These are phyloP conservation scores for Formica aserva DNA, from an alignment of 2,888 invertebrate species.

Conservation along the genomic window DNA sequence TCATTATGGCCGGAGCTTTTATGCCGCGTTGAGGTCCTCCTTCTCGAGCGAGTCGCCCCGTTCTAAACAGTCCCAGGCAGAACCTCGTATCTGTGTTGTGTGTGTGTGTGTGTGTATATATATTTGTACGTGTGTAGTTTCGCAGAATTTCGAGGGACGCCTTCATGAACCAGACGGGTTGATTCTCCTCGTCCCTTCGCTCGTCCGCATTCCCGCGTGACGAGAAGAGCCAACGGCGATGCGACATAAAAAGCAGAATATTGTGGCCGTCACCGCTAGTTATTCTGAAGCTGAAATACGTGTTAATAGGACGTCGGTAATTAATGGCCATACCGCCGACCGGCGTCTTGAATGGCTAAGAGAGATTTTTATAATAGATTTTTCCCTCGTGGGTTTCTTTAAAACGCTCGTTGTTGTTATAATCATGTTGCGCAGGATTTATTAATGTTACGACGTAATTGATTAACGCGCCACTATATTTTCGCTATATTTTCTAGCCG, in stretches of 20 bases:
- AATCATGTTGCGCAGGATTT: slow-evolving; percentile 49
- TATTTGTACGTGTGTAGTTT: not conserved
- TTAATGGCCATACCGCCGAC: slow-evolving; percentile 36
- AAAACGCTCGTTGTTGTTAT: slow-evolving; percentile 49
- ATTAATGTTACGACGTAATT: slow-evolving; percentile 46
- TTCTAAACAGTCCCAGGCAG: slow-evolving; percentile 29
- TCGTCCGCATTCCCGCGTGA: not conserved
- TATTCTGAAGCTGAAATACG: slow-evolving; percentile 27
- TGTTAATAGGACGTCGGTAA: slow-evolving; percentile 51
- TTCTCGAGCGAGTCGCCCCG: slow-evolving; percentile 48
- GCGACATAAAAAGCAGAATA: slow-evolving; percentile 32
- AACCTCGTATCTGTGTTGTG: not conserved
- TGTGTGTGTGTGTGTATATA: too few species aligned
- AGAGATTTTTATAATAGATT: slow-evolving; percentile 47
- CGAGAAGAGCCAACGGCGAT: not conserved
- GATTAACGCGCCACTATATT: slow-evolving; percentile 26
- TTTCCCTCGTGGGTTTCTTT: slow-evolving; percentile 28
- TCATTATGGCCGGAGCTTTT: slow-evolving; percentile 63
- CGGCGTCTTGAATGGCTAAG: slow-evolving; percentile 33
- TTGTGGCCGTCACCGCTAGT: slow-evolving; percentile 21
- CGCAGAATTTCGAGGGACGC: slow-evolving; percentile 28
- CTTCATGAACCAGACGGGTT: not conserved
- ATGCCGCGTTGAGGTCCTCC: slow-evolving; percentile 30
- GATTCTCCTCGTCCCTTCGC: not conserved
- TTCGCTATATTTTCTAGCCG: slow-evolving; percentile 31